Conservation (phyloP, 2,888 invertebrate species). For the Lottia gigantea region DNA sequence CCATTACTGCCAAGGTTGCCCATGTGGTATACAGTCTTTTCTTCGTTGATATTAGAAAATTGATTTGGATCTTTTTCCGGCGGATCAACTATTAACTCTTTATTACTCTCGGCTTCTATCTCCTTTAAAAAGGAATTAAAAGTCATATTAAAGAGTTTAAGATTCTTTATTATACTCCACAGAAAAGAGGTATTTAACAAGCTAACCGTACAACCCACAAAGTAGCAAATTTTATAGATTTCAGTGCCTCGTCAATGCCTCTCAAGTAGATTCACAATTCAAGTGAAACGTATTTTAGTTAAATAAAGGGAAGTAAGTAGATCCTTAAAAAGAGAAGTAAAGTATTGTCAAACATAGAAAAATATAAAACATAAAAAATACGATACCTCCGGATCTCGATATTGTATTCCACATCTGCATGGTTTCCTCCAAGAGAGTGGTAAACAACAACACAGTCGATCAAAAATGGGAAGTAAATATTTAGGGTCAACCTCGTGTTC, state of each 20-base stretch:
- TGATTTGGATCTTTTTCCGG: background rate
- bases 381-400: slow-evolving; percentile 5
- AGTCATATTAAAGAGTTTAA: too few species aligned
- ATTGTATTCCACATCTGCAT: background rate
- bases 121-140: background rate
- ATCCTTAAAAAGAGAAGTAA: too few species aligned
- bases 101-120: background rate
- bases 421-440: slow-evolving; percentile 4
- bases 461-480: slow-evolving; percentile 17
- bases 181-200: too few species aligned
- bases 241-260: too few species aligned
- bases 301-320: too few species aligned
- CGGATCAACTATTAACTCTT: background rate
- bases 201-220: too few species aligned
- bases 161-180: too few species aligned
- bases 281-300: too few species aligned
- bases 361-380: background rate
- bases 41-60: background rate
- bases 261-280: too few species aligned
- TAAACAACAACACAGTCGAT: slow-evolving; percentile 17
- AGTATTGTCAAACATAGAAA: too few species aligned
- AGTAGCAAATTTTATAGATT: too few species aligned
- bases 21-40: background rate
- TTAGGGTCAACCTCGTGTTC: slow-evolving; percentile 14
- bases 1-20: too few species aligned